Base-by-base conservation (phyloP, 1,140 invertebrate genomes). In the Anadara kagoshimensis region DNA sequence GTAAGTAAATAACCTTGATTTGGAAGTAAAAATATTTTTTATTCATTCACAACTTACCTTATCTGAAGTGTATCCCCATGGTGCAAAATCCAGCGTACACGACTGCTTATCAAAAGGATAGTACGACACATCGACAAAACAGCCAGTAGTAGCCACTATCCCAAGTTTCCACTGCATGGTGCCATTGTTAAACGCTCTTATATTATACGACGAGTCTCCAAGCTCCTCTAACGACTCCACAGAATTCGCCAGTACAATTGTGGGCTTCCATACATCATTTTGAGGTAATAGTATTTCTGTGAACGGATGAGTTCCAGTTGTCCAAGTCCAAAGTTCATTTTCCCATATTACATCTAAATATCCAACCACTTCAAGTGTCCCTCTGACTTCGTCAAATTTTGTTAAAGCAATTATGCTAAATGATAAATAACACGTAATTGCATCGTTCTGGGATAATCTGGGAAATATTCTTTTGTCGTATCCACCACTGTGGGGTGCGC, bases 31-130 rank as follows among this genome's bases (percentile, higher is more conserved):
- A 14, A 4, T 4, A 24, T 1, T 18, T 24, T 10, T 51, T 11
- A 64, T 24, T 49, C 20, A 26, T 16, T 24, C 4, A n/a, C 22
- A 44, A 57, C 29, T 62, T 65, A 75, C 73, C 47, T 75, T 67
- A 22, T 75, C 61, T 16, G 70, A 49, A 29, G 51, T 53, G 63
- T 70, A 75, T 26, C 73, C 73, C 68, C 68, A 66, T 26, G 73
- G 56, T 18, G 68, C 66, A n/a, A 75, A 65, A 14, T 57, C 67
- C 18, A 75, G 26, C 7, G 70, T 44, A 54, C 73, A 75, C 1
- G 53, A 51, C 56, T 75, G 73, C 45, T 41, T 69, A 29, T 75
- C 73, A 43, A 75, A 75, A 5, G 73, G 73, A 62, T 75, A 75
- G 54, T 66, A 70, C 4, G 73, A 66, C 3, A 75, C 73, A 51